Percentiles rank a stretch among this genome's conserved stretches.
phyloP scores from a whole-genome alignment of 1,140 invertebrate species.

The Drosophila truncata region DNA sequence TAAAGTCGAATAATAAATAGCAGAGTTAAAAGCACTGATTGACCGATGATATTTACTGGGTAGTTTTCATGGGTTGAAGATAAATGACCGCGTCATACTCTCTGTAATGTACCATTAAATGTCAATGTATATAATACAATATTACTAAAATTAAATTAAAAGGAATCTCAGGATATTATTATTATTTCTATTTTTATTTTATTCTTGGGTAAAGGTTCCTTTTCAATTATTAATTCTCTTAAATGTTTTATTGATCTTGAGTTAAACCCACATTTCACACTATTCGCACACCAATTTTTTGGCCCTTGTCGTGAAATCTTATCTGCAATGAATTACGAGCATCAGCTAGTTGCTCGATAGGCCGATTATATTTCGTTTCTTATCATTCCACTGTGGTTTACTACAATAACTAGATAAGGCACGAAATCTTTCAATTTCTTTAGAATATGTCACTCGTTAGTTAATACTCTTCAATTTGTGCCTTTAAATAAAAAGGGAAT shows the following conservation, averaged over 20 bases:
- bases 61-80: background rate
- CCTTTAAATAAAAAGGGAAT: background rate
- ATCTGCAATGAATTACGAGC: conserved; percentile 47
- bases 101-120: background rate
- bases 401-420: conserved; percentile 16
- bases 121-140: too few relatives aligned
- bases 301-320: conserved; percentile 31
- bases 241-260: background rate
- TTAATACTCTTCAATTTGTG: background rate
- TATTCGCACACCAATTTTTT: background rate
- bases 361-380: conserved; percentile 23
- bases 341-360: conserved; percentile 25
- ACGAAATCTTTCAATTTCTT: background rate
- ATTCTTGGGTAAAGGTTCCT: background rate
- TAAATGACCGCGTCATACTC: background rate
- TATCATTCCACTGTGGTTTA: conserved; percentile 43
- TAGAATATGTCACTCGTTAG: background rate
- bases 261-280: background rate
- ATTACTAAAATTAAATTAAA: too few relatives aligned
- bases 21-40: background rate
- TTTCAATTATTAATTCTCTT: background rate
- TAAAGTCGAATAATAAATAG: background rate
- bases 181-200: background rate
- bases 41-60: background rate
- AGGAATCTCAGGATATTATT: background rate